Evolutionary conservation across 1,140 invertebrate species (phyloP), one percentile per base, ranked within the genome.

Genomic region (Cherax quadricarinatus): DNA sequence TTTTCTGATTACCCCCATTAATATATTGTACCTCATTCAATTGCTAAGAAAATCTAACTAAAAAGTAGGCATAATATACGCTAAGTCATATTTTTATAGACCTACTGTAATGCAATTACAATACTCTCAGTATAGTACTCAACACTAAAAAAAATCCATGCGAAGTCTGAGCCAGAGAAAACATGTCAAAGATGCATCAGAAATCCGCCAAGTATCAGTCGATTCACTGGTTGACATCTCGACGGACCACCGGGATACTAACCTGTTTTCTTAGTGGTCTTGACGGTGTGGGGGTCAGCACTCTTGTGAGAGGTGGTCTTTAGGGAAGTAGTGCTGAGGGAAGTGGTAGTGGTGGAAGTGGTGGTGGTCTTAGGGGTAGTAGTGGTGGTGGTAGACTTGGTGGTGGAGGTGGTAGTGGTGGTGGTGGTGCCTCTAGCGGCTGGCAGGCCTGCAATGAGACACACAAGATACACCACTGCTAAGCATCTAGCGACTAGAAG

Each of bases 231-330:
- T 41, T 41, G 30, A 41, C 30, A 41, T 41, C 30, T 41, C 30
- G 70, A 9, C 30, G n/a, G n/a, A 66, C 70, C 70, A 75, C 70
- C n/a, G 6, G n/a, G 70, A 75, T 75, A 75, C 82, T 62, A 9
- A 84, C 82, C 82, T 84, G 82, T 84, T 41, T 84, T 84, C 53
- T 84, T 84, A 14, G 82, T 84, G 53, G 82, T 57, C 30, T 84
- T 84, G 14, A 24, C 41, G 53, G 53, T 75, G 70, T 75, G 53
- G 30, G 16, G 82, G 49, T 84, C 49, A 10, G 82, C 53, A 30
- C 21, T 62, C 82, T 84, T 84, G 53, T 84, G 82, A 62, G 53
- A 62, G 53, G 53, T 60, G n/a, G 82, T 62, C 53, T 84, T 84
- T 62, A 57, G 49, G 82, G 82, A 62, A 62, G 82, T 60, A 51